phyloP scores from a whole-genome alignment of 2,113 vertebrate genomes.

The Puntigrus tetrazona region DNA sequence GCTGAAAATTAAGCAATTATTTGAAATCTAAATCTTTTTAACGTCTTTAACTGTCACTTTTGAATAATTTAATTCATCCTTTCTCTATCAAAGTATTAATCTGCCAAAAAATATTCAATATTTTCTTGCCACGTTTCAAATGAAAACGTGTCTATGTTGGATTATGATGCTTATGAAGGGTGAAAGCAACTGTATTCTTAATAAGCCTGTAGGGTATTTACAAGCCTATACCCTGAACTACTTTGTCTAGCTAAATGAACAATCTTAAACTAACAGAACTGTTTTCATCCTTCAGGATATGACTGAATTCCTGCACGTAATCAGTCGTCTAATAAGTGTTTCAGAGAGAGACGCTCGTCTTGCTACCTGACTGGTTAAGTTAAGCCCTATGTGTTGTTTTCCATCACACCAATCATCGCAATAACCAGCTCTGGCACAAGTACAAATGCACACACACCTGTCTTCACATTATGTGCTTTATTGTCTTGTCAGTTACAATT shows the following conservation, averaged over 20 bases:
- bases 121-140: background rate
- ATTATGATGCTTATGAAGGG: background rate
- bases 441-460: background rate
- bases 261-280: slow-evolving; percentile 1
- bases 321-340: slow-evolving; percentile 9
- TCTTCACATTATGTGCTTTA: slow-evolving; percentile 4
- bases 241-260: slow-evolving; percentile 9
- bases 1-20: background rate
- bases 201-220: slow-evolving; percentile 10
- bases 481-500: slow-evolving; percentile 40
- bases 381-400: background rate
- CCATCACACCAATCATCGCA: slow-evolving; percentile 12
- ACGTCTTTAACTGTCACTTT: too few species aligned
- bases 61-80: too few species aligned
- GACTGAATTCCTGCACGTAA: background rate
- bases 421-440: slow-evolving; percentile 18
- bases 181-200: background rate
- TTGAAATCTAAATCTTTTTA: too few species aligned
- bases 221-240: slow-evolving; percentile 5
- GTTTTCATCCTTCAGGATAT: slow-evolving; percentile 30
- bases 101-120: too few species aligned
- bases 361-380: slow-evolving; percentile 16
- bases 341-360: background rate
- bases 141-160: background rate
- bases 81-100: too few species aligned